Evolutionary conservation across 2,888 invertebrate genomes (phyloP).

Genomic region (Nomada hirtipes): DNA sequence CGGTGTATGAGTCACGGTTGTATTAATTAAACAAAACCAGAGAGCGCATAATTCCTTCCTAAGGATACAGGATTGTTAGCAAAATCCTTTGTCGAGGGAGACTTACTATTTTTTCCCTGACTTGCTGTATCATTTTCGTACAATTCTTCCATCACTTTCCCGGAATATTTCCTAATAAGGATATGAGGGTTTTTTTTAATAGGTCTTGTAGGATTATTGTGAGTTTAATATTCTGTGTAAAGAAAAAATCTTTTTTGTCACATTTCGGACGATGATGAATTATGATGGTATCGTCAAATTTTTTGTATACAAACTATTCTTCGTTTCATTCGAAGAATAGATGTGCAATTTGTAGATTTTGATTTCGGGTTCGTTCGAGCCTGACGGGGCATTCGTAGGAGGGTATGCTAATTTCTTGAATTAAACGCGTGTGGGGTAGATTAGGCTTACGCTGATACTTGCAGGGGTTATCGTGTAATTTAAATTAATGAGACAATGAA

Average conservation of each 20-base stretch:
- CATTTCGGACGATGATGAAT: not conserved
- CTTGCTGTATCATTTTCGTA: not conserved
- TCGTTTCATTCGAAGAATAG: too few species aligned
- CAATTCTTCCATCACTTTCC: not conserved
- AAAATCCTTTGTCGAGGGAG: not conserved
- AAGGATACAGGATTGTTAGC: not conserved
- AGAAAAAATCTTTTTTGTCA: too few species aligned
- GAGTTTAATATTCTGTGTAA: too few species aligned
- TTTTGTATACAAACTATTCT: too few species aligned
- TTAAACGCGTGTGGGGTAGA: conserved; percentile 47
- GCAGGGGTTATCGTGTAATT: conserved; percentile 50
- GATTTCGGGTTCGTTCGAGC: conserved; percentile 7
- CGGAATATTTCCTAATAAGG: too few species aligned
- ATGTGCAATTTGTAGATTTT: not conserved
- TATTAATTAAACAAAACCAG: conserved; percentile 63
- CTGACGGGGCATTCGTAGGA: conserved; percentile 27
- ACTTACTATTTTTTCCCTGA: not conserved
- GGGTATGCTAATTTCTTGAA: conserved; percentile 47
- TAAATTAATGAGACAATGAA: conserved; percentile 50
- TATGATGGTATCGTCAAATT: not conserved
- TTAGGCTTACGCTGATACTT: conserved; percentile 46
- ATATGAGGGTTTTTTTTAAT: too few species aligned
- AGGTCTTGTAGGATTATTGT: too few species aligned
- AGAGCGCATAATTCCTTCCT: conserved; percentile 11
- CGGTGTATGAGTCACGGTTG: conserved; percentile 64